Conservation (phyloP, 2,113 vertebrate species). For the Dasyornis broadbenti region DNA sequence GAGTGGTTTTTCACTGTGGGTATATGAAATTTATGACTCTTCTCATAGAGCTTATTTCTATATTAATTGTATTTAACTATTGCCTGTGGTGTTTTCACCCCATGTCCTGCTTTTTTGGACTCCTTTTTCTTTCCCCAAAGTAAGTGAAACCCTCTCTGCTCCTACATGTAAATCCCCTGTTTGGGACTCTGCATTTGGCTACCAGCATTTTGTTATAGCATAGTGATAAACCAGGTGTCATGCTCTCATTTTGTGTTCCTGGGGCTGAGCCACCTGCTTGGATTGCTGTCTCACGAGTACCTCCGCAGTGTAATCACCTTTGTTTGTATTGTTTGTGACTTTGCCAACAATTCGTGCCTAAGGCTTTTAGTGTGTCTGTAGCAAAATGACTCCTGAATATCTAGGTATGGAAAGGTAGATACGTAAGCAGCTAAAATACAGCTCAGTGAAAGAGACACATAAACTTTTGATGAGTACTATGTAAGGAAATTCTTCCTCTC, state of each 20-base stretch:
- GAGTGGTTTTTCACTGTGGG: background rate
- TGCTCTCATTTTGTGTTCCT: background rate
- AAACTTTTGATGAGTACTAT: background rate
- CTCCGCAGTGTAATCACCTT: background rate
- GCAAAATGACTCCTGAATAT: constrained; percentile 3
- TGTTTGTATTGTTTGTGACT: background rate
- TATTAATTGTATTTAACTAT: background rate
- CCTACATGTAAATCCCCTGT: background rate
- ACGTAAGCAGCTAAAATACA: background rate
- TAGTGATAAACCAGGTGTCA: background rate
- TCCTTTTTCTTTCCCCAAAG: background rate
- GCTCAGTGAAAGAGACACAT: background rate
- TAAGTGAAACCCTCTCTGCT: background rate
- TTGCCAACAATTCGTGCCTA: constrained; percentile 13
- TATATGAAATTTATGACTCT: background rate
- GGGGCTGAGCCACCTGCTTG: constrained; percentile 23
- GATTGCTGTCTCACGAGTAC: background rate
- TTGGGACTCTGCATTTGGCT: background rate
- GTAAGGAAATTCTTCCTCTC: background rate
- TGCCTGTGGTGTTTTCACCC: background rate
- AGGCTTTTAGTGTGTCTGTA: background rate
- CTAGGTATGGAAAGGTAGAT: background rate
- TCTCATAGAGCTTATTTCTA: background rate
- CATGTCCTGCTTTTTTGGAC: background rate
- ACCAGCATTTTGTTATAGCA: background rate